A percentile compares a stretch with the other conserved stretches of the same genome.
These are phyloP conservation scores for Hecatera dysodea DNA, from an alignment of 2,888 invertebrate genomes.

Conservation along the genomic window DNA sequence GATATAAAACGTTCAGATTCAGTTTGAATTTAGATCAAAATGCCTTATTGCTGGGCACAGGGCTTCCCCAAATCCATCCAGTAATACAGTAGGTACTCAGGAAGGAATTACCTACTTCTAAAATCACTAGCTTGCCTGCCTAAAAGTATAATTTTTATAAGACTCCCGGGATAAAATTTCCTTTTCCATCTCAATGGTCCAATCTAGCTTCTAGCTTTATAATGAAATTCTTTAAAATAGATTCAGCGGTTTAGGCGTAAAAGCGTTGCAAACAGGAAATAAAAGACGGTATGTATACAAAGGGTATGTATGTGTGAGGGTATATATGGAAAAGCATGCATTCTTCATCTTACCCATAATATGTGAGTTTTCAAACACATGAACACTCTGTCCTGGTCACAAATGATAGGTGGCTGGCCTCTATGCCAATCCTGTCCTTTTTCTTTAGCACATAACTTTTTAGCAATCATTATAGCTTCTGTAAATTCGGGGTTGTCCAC, in stretches of 20 bases:
- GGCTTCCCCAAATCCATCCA: background rate
- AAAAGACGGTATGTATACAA: too few relatives aligned
- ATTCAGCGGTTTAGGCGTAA: background rate
- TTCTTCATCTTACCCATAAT: constrained; percentile 59
- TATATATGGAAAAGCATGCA: too few relatives aligned
- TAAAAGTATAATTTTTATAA: too few relatives aligned
- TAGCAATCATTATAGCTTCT: constrained; percentile 69
- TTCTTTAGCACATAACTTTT: constrained; percentile 47
- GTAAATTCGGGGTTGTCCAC: constrained; percentile 72
- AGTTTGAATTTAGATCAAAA: background rate
- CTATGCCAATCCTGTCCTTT: constrained; percentile 61
- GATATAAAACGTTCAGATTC: background rate
- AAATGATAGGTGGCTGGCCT: constrained; percentile 71
- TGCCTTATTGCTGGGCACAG: background rate
- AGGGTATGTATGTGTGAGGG: too few relatives aligned
- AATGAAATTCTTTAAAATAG: background rate
- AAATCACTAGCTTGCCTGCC: too few relatives aligned
- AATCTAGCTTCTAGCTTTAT: background rate
- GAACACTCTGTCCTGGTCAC: constrained; percentile 76
- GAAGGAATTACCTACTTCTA: too few relatives aligned
- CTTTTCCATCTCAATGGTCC: background rate
- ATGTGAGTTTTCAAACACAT: constrained; percentile 77
- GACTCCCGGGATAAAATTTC: background rate
- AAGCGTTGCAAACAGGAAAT: too few relatives aligned
- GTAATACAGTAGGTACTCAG: too few relatives aligned